Conservation (phyloP, 2,888 invertebrate genomes). For the Luffia ferchaultella region DNA sequence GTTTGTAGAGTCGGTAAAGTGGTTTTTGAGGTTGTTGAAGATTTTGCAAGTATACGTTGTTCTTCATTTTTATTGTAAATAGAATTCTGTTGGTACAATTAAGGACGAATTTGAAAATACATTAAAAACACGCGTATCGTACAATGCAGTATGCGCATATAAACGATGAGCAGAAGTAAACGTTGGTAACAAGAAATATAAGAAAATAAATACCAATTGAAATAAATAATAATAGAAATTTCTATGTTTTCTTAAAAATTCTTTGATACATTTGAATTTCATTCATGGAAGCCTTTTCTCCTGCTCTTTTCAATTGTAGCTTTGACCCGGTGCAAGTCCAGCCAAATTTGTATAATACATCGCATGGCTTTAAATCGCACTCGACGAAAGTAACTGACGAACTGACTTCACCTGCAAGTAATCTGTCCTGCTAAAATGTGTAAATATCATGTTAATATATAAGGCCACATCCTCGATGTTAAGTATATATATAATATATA, state of each 20-base stretch:
- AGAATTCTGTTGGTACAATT: conserved; percentile 40
- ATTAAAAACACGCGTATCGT: conserved; percentile 9
- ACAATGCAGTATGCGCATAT: not conserved
- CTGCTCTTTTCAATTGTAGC: not conserved
- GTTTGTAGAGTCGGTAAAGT: conserved; percentile 11
- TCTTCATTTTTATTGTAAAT: conserved; percentile 38
- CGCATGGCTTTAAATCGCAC: conserved; percentile 38
- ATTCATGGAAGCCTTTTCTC: not conserved
- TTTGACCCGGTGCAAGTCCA: conserved; percentile 25
- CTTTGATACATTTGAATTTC: no score
- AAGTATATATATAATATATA: conserved; percentile 1
- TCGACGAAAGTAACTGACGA: conserved; percentile 34
- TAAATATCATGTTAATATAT: conserved; percentile 39
- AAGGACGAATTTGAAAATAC: conserved; percentile 41
- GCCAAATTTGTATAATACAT: conserved; percentile 23
- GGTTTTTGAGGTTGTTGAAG: conserved; percentile 15
- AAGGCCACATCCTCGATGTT: conserved; percentile 31
- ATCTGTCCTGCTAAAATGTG: conserved; percentile 25
- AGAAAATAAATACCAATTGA: no score
- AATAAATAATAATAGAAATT: no score
- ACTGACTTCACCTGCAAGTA: conserved; percentile 15
- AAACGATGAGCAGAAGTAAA: not conserved
- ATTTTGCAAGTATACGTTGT: not conserved
- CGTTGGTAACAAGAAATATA: no score
- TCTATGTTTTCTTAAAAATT: no score